A percentile compares a stretch with the other conserved stretches of the same genome.
Evolutionary conservation across 1,140 invertebrate species (phyloP).

Genomic region (Carposina sasakii): DNA sequence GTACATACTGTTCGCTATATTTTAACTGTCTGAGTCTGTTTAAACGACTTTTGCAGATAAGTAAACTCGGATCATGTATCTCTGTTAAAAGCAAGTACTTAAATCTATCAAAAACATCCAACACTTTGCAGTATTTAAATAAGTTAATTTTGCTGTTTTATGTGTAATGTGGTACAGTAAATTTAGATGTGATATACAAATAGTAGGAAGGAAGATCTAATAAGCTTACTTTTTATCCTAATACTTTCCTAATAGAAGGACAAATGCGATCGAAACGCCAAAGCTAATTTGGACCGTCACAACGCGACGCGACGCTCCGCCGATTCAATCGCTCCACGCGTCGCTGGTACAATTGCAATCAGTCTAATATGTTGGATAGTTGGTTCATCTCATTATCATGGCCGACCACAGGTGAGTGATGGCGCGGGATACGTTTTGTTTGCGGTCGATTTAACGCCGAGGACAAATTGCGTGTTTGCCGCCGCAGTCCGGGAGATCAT

Average conservation of each 20-base stretch:
- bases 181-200: neutral
- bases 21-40: no score
- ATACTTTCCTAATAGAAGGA: no score
- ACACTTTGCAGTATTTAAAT: neutral
- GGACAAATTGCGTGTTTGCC: slow-evolving; percentile 69
- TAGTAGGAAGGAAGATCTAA: no score
- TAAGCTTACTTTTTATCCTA: no score
- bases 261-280: no score
- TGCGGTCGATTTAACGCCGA: slow-evolving; percentile 68
- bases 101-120: no score
- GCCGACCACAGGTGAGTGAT: slow-evolving; percentile 69
- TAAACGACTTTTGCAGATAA: no score
- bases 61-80: no score
- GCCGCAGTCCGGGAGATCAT: slow-evolving; percentile 58
- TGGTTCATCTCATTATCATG: slow-evolving; percentile 71
- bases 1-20: no score
- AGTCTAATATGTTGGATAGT: slow-evolving; percentile 68
- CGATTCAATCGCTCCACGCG: slow-evolving; percentile 10
- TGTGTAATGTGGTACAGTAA: neutral
- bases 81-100: no score
- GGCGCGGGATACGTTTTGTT: slow-evolving; percentile 64
- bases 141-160: neutral
- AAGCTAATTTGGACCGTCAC: no score
- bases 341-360: slow-evolving; percentile 59
- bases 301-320: neutral